These are phyloP conservation scores for Epinephelus awoara DNA, from an alignment of 2,797 vertebrate species.

Conservation along the genomic window DNA sequence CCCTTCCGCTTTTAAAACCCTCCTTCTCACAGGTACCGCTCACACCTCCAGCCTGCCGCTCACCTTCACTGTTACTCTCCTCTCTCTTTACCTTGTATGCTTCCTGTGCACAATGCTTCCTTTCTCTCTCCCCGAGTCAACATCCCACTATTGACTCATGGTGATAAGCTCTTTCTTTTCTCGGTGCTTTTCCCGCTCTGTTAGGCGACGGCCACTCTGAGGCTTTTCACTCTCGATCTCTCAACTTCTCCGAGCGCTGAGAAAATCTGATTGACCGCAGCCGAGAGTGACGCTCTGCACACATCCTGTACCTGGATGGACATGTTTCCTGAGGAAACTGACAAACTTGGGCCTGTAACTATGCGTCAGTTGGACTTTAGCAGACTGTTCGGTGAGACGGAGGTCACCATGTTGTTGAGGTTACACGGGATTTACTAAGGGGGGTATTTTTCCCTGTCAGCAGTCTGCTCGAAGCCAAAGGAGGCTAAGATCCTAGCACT, in stretches of 20 bases:
- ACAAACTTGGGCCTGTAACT: slow-evolving; percentile 41
- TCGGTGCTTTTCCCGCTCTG: slow-evolving; percentile 73
- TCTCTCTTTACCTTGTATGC: slow-evolving; percentile 35
- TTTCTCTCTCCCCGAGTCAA: background rate
- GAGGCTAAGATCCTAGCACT: slow-evolving; percentile 74
- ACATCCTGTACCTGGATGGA: slow-evolving; percentile 66
- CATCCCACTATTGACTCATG: slow-evolving; percentile 47
- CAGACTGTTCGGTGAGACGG: slow-evolving; percentile 32
- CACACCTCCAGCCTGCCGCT: slow-evolving; percentile 25
- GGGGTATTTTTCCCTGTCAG: slow-evolving; percentile 30
- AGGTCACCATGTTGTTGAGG: slow-evolving; percentile 30
- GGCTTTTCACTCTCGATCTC: slow-evolving; percentile 67
- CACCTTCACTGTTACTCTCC: slow-evolving; percentile 28
- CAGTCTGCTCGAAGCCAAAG: slow-evolving; percentile 63
- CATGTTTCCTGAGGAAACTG: slow-evolving; percentile 63
- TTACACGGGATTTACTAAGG: slow-evolving; percentile 19
- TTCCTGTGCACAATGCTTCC: slow-evolving; percentile 39
- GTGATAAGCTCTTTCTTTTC: slow-evolving; percentile 68
- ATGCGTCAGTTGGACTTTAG: slow-evolving; percentile 55
- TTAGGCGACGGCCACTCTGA: slow-evolving; percentile 82
- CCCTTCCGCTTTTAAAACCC: slow-evolving; percentile 28
- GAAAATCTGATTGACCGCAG: slow-evolving; percentile 46
- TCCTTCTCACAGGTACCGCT: slow-evolving; percentile 19
- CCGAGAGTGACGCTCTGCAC: slow-evolving; percentile 42
- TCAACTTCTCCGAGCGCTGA: slow-evolving; percentile 54